phyloP scores from a whole-genome alignment of 2,888 invertebrate species.

The Flexamia atlantica region DNA sequence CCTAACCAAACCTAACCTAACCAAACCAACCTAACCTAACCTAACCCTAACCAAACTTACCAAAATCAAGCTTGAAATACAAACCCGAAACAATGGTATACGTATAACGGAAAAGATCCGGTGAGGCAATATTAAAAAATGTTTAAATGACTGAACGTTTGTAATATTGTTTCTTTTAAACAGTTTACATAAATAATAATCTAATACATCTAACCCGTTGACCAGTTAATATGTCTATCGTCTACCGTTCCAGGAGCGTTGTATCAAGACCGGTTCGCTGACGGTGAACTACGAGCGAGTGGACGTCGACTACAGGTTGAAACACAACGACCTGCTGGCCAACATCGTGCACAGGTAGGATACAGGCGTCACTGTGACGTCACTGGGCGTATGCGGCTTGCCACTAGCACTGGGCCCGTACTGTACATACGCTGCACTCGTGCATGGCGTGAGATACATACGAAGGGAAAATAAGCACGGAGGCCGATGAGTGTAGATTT shows the following conservation, averaged over 20 bases:
- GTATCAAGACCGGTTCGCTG: conserved; percentile 93
- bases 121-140: too few relatives aligned
- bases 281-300: conserved; percentile 97
- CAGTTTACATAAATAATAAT: too few relatives aligned
- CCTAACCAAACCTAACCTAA: too few relatives aligned
- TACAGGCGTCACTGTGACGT: background rate
- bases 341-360: conserved; percentile 95
- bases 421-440: background rate
- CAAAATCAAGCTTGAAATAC: too few relatives aligned
- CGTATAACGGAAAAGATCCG: too few relatives aligned
- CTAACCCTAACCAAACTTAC: too few relatives aligned
- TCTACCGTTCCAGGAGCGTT: conserved; percentile 80
- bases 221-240: too few relatives aligned
- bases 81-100: too few relatives aligned
- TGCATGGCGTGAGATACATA: background rate
- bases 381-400: background rate
- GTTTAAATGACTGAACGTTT: too few relatives aligned
- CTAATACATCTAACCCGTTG: too few relatives aligned
- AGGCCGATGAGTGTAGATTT: background rate
- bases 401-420: background rate
- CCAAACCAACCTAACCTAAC: too few relatives aligned
- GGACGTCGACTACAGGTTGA: conserved; percentile 92
- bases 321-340: conserved; percentile 95
- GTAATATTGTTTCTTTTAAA: too few relatives aligned
- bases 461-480: background rate